These are phyloP conservation scores for Aporrectodea caliginosa DNA, from an alignment of 1,140 invertebrate genomes.

Conservation along the genomic window DNA sequence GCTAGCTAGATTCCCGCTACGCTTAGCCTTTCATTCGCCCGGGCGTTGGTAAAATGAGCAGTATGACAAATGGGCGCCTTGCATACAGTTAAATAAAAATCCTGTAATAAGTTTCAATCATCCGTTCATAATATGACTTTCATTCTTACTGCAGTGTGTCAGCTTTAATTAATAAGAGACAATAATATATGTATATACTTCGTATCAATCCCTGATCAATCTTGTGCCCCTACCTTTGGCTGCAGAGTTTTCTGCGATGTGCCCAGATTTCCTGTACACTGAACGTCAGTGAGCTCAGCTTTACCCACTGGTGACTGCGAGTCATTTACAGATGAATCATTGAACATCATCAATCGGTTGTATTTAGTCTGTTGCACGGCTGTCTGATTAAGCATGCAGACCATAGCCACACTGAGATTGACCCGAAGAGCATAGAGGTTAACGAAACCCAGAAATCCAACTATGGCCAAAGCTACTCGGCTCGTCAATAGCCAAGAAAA, in stretches of 20 bases:
- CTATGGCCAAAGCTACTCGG: constrained; percentile 39
- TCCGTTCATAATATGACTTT: too few relatives aligned
- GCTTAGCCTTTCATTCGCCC: too few relatives aligned
- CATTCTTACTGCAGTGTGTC: too few relatives aligned
- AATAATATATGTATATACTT: background rate
- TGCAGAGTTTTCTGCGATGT: background rate
- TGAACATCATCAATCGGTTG: background rate
- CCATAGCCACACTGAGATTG: constrained; percentile 82
- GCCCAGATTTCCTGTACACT: background rate
- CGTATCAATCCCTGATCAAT: background rate
- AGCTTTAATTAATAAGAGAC: too few relatives aligned
- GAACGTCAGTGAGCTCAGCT: background rate
- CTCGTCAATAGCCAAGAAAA: constrained; percentile 33
- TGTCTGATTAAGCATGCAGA: constrained; percentile 67
- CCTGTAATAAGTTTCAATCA: too few relatives aligned
- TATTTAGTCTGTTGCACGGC: background rate
- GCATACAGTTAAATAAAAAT: too few relatives aligned
- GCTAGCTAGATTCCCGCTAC: too few relatives aligned
- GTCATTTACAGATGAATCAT: background rate
- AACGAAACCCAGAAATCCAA: constrained; percentile 41
- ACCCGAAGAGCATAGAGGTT: constrained; percentile 73
- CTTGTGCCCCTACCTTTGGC: background rate
- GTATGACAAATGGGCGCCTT: too few relatives aligned
- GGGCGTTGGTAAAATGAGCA: too few relatives aligned
- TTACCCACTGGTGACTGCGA: background rate